Conservation (phyloP, 23 tunicate species). For the Styela plicata region DNA sequence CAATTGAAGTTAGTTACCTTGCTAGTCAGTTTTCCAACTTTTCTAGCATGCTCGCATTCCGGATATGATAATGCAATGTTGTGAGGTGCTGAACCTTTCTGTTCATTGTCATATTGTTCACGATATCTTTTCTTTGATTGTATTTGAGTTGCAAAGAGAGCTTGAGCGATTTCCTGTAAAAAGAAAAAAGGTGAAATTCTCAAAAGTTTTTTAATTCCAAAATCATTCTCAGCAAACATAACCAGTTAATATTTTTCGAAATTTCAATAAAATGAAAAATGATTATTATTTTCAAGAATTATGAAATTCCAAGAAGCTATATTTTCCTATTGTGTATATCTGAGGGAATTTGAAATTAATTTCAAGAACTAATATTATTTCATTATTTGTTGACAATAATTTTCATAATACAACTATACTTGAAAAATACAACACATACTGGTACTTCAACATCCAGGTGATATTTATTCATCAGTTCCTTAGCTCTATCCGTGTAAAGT, state of each 20-base stretch:
- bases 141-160: constrained; percentile 15
- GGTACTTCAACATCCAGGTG: constrained; percentile 84
- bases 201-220: background rate
- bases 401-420: background rate
- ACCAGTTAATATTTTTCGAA: too few species aligned
- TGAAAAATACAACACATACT: constrained; percentile 33
- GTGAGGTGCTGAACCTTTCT: constrained; percentile 61
- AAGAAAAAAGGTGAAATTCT: background rate
- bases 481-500: constrained; percentile 62
- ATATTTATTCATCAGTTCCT: constrained; percentile 72
- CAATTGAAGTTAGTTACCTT: constrained; percentile 39
- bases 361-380: background rate
- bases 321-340: too few species aligned
- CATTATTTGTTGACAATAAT: background rate
- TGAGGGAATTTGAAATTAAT: background rate
- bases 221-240: too few species aligned
- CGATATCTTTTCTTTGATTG: constrained; percentile 34
- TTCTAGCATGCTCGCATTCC: constrained; percentile 71
- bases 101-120: constrained; percentile 49
- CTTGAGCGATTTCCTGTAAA: constrained; percentile 31
- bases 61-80: constrained; percentile 68
- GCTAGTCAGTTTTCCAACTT: constrained; percentile 61
- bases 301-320: too few species aligned
- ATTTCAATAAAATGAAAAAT: too few species aligned
- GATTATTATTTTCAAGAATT: too few species aligned